Conservation (phyloP, 92 coral and sea anemone species). For the Siderastrea radians region DNA sequence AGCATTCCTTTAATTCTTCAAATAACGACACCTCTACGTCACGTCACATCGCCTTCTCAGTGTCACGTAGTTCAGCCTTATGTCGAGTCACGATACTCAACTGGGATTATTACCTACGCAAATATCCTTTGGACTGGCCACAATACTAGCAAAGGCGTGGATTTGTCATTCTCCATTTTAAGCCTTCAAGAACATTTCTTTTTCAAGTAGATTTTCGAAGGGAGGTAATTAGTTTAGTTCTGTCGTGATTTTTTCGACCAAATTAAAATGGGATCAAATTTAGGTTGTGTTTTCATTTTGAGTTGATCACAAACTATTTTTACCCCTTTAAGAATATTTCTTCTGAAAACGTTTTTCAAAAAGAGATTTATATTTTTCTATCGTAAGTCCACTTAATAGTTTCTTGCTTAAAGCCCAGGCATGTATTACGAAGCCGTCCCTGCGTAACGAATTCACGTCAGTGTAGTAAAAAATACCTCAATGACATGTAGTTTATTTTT, state of each 20-base stretch:
- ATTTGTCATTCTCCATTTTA: conserved; percentile 1
- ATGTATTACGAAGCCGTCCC: too few relatives aligned
- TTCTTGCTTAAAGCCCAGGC: too few relatives aligned
- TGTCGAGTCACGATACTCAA: background rate
- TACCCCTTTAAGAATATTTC: too few relatives aligned
- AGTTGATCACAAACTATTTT: too few relatives aligned
- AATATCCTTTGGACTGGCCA: background rate
- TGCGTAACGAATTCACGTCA: background rate
- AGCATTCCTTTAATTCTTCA: conserved; percentile 18
- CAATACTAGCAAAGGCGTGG: background rate
- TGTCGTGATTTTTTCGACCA: background rate
- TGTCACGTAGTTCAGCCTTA: conserved; percentile 31
- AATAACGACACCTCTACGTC: conserved; percentile 1
- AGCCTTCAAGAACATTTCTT: background rate
- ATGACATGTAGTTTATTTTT: background rate
- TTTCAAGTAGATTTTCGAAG: too few relatives aligned
- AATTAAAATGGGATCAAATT: too few relatives aligned
- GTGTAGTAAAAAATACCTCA: background rate
- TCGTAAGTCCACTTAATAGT: too few relatives aligned
- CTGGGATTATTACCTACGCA: background rate
- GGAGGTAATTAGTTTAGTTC: background rate
- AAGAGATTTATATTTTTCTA: too few relatives aligned
- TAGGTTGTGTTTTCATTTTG: too few relatives aligned
- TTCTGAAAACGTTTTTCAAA: background rate
- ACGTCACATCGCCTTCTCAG: background rate